phyloP scores from a whole-genome alignment of 2,113 vertebrate genomes.

The Pelecanus crispus region DNA sequence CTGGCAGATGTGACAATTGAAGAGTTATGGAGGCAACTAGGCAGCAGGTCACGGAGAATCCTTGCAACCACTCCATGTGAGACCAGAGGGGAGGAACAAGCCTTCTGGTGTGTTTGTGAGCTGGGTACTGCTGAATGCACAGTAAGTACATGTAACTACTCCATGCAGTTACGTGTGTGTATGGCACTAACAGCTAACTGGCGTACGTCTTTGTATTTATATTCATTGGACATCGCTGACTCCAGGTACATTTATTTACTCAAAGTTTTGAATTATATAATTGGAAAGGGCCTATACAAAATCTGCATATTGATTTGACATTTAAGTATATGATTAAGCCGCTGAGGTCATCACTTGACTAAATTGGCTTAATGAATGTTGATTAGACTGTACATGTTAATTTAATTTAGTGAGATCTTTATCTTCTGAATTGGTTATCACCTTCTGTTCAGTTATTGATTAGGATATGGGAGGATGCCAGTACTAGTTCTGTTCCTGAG shows the following conservation, averaged over 20 bases:
- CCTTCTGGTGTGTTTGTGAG: rapidly evolving
- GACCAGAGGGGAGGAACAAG: neutral
- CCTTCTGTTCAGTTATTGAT: constrained; percentile 68
- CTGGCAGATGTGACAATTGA: neutral
- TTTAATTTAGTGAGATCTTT: constrained; percentile 73
- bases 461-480: neutral
- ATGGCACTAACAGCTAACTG: neutral
- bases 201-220: neutral
- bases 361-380: constrained; percentile 77
- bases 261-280: constrained; percentile 66
- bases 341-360: constrained; percentile 78
- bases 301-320: constrained; percentile 75
- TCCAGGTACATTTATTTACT: constrained; percentile 52
- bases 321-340: constrained; percentile 76
- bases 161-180: too few species aligned
- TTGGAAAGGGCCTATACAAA: constrained; percentile 54
- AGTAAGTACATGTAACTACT: rapidly evolving
- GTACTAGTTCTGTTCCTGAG: neutral
- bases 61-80: neutral
- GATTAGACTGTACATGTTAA: constrained; percentile 73
- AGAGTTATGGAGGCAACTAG: neutral
- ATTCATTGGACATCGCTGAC: neutral
- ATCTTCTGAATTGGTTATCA: constrained; percentile 62
- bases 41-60: neutral
- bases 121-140: neutral